Conservation (phyloP, 1,140 invertebrate genomes). For the Drosophila fuyamai region DNA sequence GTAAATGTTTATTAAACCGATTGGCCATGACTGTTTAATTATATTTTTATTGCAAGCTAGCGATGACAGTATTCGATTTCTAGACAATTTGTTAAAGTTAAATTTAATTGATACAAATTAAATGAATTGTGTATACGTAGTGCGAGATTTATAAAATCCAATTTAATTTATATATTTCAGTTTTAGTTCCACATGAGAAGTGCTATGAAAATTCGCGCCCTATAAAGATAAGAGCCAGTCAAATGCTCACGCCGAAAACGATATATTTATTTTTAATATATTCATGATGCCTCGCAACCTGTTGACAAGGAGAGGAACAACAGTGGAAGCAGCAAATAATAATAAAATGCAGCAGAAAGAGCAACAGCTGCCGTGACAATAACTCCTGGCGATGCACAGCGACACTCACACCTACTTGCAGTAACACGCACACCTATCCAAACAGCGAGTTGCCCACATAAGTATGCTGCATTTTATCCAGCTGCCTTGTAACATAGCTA, state of each 20-base stretch:
- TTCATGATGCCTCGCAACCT: conserved; percentile 60
- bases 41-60: too few relatives aligned
- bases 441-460: conserved; percentile 52
- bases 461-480: conserved; percentile 58
- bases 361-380: conserved; percentile 77
- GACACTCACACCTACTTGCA: background rate
- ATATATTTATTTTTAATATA: conserved; percentile 73
- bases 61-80: too few relatives aligned
- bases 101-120: too few relatives aligned
- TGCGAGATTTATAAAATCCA: too few relatives aligned
- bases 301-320: conserved; percentile 63
- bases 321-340: conserved; percentile 65
- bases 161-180: background rate
- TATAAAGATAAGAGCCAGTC: background rate
- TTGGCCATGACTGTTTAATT: too few relatives aligned
- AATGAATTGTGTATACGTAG: too few relatives aligned
- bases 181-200: too few relatives aligned
- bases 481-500: conserved; percentile 27
- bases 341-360: conserved; percentile 58
- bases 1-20: too few relatives aligned
- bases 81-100: too few relatives aligned
- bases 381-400: conserved; percentile 56
- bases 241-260: conserved; percentile 19
- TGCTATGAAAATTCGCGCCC: background rate
- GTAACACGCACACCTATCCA: conserved; percentile 35